These are phyloP conservation scores for Metridium senile DNA, from an alignment of 92 coral and sea anemone genomes.

Conservation along the genomic window DNA sequence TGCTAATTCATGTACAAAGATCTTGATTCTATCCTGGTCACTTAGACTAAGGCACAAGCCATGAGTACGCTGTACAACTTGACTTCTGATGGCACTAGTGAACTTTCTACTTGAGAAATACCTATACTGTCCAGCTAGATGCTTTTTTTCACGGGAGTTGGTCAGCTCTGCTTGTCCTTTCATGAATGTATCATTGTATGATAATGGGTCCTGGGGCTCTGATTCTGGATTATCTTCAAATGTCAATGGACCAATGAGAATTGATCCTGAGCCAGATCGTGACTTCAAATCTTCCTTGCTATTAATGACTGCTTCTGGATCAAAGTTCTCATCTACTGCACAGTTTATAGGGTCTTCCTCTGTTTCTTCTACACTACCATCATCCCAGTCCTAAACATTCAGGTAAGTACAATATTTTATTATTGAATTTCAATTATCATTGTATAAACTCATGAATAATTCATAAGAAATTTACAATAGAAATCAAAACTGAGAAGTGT, in stretches of 20 bases:
- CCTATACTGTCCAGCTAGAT: constrained; percentile 78
- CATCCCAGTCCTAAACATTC: constrained; percentile 79
- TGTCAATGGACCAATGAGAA: constrained; percentile 90
- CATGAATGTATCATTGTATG: constrained; percentile 14
- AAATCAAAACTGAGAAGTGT: too few relatives aligned
- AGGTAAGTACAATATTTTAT: neutral
- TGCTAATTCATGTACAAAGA: constrained; percentile 94
- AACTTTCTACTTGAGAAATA: constrained; percentile 89
- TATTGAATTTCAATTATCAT: neutral
- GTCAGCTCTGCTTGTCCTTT: constrained; percentile 41
- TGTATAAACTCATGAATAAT: too few relatives aligned
- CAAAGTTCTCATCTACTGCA: constrained; percentile 96
- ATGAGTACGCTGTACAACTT: constrained; percentile 63
- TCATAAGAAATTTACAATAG: neutral
- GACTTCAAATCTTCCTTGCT: constrained; percentile 56
- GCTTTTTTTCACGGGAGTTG: constrained; percentile 57
- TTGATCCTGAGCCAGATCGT: constrained; percentile 75
- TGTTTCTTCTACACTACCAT: constrained; percentile 49
- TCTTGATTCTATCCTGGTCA: constrained; percentile 98
- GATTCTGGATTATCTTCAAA: constrained; percentile 82
- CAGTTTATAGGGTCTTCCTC: constrained; percentile 91
- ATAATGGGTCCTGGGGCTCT: constrained; percentile 38
- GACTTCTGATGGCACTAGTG: constrained; percentile 78
- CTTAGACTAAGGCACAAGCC: constrained; percentile 92
- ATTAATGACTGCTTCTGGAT: constrained; percentile 82